phyloP scores from a whole-genome alignment of 2,797 vertebrate genomes.

The Knipowitschia caucasica region DNA sequence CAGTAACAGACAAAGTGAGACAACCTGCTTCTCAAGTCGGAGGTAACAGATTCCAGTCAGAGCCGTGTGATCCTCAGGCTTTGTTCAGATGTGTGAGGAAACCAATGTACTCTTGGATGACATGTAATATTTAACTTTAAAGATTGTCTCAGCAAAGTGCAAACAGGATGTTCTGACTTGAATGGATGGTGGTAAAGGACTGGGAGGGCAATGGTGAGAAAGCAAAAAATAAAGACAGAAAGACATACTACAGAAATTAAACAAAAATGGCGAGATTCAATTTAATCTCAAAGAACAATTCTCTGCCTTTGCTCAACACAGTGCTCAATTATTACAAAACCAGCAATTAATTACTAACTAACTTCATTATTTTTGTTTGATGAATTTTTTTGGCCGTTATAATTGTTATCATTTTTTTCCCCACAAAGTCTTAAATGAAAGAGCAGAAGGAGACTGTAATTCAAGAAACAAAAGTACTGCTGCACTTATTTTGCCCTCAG shows the following conservation, averaged over 20 bases:
- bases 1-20: conserved; percentile 28
- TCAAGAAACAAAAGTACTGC: too few relatives aligned
- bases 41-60: conserved; percentile 49
- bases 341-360: not conserved
- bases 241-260: too few relatives aligned
- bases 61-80: conserved; percentile 21
- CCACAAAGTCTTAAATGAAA: not conserved
- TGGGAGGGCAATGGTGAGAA: not conserved
- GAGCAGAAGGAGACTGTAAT: not conserved
- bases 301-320: not conserved
- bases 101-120: conserved; percentile 29
- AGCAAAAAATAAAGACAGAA: not conserved
- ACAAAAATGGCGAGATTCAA: not conserved
- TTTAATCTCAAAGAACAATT: too few relatives aligned
- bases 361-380: not conserved
- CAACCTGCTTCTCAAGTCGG: conserved; percentile 29
- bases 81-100: conserved; percentile 12
- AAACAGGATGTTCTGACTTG: not conserved
- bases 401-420: too few relatives aligned
- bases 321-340: not conserved
- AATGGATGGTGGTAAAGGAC: not conserved
- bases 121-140: conserved; percentile 5
- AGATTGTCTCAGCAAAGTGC: not conserved
- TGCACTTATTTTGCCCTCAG: too few relatives aligned
- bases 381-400: not conserved